Base-by-base conservation (phyloP, 2,888 invertebrate species). In the Prionchulus punctatus region DNA sequence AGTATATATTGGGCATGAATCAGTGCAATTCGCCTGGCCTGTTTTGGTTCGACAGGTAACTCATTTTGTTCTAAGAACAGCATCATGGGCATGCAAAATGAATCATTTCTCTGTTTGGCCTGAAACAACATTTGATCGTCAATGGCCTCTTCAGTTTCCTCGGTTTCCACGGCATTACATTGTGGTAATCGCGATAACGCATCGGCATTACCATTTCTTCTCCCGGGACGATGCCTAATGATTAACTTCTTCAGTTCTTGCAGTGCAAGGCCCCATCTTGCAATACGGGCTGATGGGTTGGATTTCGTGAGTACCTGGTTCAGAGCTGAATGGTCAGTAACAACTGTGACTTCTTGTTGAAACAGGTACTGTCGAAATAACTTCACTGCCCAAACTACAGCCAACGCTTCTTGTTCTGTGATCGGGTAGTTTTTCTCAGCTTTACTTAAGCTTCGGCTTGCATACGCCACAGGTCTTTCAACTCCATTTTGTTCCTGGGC, bases 281-380 rank as follows among this genome's bases (percentile, higher is more conserved):
- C 71, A 0, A 76, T 57, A 30, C 74, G 57, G 3, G 73, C 72
- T n/a, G 67, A 65, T 0, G 71, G 71, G 1, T 73, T 67, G 56
- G 73, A 73, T 1, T 73, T 50, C 0, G 64, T 62, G 56, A 72
- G 60, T 3, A 77, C 59, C 72, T 74, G 78, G 67, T 71, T 71
- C 31, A 77, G 62, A 0, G 74, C 70, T 56, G 72, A 69, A 55
- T 75, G 75, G 56, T 76, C 76, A 0, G 72, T 73, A 2, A 67
- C 59, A 0, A 75, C 62, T 0, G 58, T 60, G 15, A 73, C 67
- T 0, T 59, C 31, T 4, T 62, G 42, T 1, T 68, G 66, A 48
- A 72, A 71, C 0, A 75, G 60, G 56, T 73, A 76, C 0, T 67
- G 68, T n/a, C 71, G 56, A 55, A 72, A 74, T 57, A 71, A 71